Base-by-base conservation (phyloP, 2,113 vertebrate species). In the Scophthalmus maximus region DNA sequence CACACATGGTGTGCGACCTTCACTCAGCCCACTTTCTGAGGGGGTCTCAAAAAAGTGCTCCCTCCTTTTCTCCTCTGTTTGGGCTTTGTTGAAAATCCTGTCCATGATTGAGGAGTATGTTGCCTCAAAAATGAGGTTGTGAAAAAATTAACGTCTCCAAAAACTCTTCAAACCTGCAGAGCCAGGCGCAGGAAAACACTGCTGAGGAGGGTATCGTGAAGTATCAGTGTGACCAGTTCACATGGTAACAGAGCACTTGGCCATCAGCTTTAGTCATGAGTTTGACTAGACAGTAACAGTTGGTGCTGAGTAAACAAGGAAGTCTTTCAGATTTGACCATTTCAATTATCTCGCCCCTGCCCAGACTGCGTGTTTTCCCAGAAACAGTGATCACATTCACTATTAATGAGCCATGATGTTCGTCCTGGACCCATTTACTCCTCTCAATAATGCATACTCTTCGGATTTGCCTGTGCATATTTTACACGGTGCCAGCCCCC, bases 351-450 rank as follows among this genome's bases (percentile, higher is more conserved):
- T 68, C 22, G 58, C 64, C 71, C 52, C 30, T 75, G 51, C 84
- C 61, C 70, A 66, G 72, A 72, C 86, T 78, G 70, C 87, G n/a
- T 74, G 76, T 82, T 86, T 92, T 91, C 90, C 88, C 88, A 85
- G 90, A 88, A 90, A 88, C 86, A 78, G 82, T 90, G 79, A 90
- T 90, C 92, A 84, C 90, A 92, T 93, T 79, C 81, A 91, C 85
- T 91, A 92, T 93, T 93, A 92, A 93, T 91, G 85, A 93, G 84
- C 85, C 84, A 57, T 79, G 86, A 84, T 82, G 83, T 88, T 89
- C 87, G 81, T 89, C 88, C 84, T 79, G 79, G 79, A 87, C 89
- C 89, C 89, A 92, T 93, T 93, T 92, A 86, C 91, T 87, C 78
- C 49, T 85, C 83, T 92, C 81, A 92, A 92, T 93, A 91, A 93